phyloP scores from a whole-genome alignment of 2,113 vertebrate species.

The Macaca nemestrina region DNA sequence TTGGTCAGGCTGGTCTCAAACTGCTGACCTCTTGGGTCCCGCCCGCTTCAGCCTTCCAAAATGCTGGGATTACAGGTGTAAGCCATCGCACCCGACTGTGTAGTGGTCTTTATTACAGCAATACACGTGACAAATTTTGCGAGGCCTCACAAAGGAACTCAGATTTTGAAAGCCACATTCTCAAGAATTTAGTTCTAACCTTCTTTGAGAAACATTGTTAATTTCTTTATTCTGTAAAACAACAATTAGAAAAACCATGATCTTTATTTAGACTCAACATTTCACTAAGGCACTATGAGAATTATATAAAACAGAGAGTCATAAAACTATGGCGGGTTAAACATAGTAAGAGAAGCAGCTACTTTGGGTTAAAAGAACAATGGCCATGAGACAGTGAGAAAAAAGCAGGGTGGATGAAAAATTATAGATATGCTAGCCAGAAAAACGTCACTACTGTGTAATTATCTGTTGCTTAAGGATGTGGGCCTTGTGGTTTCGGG shows the following conservation, averaged over 20 bases:
- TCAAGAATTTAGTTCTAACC: neutral
- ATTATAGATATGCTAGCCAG: constrained; percentile 63
- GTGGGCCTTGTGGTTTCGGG: constrained; percentile 57
- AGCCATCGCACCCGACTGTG: accelerated
- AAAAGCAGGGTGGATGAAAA: constrained; percentile 55
- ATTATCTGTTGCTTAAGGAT: constrained; percentile 63
- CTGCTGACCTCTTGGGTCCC: no score
- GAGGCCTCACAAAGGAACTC: neutral
- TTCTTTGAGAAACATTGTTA: neutral
- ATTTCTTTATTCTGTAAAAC: neutral
- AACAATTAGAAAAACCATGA: neutral
- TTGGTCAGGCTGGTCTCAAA: no score
- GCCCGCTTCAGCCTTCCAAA: neutral
- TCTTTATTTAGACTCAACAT: neutral
- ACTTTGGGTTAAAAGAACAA: neutral
- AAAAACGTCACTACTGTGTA: constrained; percentile 56
- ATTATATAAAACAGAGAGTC: neutral
- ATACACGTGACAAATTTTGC: neutral
- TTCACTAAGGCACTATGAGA: neutral
- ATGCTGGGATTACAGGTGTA: neutral
- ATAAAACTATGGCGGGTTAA: neutral
- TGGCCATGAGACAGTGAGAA: constrained; percentile 21
- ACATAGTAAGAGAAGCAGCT: neutral
- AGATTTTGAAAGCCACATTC: neutral
- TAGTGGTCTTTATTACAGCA: neutral